Base-by-base conservation (phyloP, 2,113 vertebrate genomes). In the Solea senegalensis region DNA sequence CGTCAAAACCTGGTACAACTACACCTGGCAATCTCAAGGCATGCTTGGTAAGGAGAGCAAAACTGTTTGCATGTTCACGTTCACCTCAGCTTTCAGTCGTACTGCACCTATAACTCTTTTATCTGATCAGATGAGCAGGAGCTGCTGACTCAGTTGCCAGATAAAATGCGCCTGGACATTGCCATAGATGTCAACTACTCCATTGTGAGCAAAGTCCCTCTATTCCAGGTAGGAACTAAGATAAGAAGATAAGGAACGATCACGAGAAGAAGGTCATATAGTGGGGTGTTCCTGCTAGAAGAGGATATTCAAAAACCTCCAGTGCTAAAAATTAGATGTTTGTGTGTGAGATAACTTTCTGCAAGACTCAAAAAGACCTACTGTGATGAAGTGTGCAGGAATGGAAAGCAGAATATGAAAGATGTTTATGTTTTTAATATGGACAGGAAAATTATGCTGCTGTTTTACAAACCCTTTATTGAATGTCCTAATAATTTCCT, bases 21-120 rank as follows among this genome's bases (percentile, higher is more conserved):
- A 98, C 89, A 99, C 98, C 0, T 99, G 97, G 98, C 95, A 97
- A 45, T 98, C 97, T 0, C 97, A 99, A 90, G 98, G 98, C 93
- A 98, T 99, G 96, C 95, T 99, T 92, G 97, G 98, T 99, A 94
- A 96, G 95, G 57, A 44, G 11, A 70, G 13, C 13, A 2, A n/a
- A 28, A 21, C 15, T 59, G 61, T 59, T 39, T 43, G 21, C 34
- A 4, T 54, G 51, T 0, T 59, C 27, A 3, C 8, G 5, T 0
- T 34, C 13, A 7, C 9, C 3, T 9, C 14, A 12, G 0, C 27
- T n/a, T 15, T 45, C 3, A 3, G n/a, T 62, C 16, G 43, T 1
- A 8, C 2, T 45, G 12, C 16, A 28, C 13, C 3, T 15, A 4
- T 5, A 26, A 5, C 45, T 48, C 45, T 13, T 12, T 45, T 45